A percentile compares a stretch with the other conserved stretches of the same genome.
Evolutionary conservation across 1,140 invertebrate species (phyloP).

Genomic region (Drosophila guanche): DNA sequence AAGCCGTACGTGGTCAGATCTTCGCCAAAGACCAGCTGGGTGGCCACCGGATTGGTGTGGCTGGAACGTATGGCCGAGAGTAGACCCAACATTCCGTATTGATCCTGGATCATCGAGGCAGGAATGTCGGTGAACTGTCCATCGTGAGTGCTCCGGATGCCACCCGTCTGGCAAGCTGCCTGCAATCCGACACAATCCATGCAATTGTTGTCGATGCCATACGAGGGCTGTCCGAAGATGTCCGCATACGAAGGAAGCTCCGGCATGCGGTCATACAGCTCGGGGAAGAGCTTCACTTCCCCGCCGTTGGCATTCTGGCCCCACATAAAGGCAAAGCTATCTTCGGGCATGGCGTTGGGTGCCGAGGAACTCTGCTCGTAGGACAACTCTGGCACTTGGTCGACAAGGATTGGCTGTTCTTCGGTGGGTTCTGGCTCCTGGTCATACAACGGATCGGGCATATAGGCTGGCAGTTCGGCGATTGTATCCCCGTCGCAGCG

Average conservation of each 20-base stretch:
- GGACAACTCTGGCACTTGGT: too few relatives aligned
- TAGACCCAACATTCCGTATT: constrained; percentile 41
- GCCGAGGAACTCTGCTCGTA: too few relatives aligned
- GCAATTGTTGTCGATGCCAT: neutral
- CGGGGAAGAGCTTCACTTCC: constrained; percentile 61
- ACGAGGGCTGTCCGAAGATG: constrained; percentile 54
- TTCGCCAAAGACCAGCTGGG: constrained; percentile 55
- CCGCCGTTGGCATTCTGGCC: constrained; percentile 5
- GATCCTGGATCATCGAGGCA: constrained; percentile 26
- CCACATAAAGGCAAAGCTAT: neutral
- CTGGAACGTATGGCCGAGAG: constrained; percentile 29
- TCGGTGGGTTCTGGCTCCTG: too few relatives aligned
- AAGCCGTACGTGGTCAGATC: constrained; percentile 60
- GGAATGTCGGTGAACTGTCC: constrained; percentile 24
- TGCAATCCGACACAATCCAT: neutral
- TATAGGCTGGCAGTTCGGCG: too few relatives aligned
- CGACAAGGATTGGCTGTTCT: too few relatives aligned
- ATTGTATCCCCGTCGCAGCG: neutral
- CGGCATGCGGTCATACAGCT: constrained; percentile 45
- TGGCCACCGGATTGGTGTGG: constrained; percentile 7
- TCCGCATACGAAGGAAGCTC: constrained; percentile 59
- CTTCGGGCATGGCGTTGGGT: neutral
- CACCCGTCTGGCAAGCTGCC: constrained; percentile 5
- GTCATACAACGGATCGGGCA: too few relatives aligned
- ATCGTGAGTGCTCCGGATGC: constrained; percentile 9